These are phyloP conservation scores for Notocelia uddmanniana DNA, from an alignment of 2,888 invertebrate genomes.

Conservation along the genomic window DNA sequence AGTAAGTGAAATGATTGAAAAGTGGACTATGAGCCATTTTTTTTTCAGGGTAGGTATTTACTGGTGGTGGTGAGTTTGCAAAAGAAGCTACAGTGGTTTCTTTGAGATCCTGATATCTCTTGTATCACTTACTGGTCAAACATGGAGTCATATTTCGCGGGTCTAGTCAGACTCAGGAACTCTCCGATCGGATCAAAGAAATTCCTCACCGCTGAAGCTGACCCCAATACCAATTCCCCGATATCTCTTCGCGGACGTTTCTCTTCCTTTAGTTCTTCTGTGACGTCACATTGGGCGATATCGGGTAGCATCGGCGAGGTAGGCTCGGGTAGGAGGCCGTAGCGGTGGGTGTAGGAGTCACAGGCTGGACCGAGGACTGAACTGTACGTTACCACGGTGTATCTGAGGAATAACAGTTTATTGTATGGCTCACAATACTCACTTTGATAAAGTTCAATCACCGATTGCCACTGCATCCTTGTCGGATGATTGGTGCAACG, in stretches of 20 bases:
- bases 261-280: constrained; percentile 57
- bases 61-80: no score
- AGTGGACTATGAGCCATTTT: no score
- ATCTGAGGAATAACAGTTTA: constrained; percentile 54
- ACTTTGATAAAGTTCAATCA: no score
- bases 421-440: no score
- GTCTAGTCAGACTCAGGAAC: constrained; percentile 66
- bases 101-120: no score
- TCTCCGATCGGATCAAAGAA: constrained; percentile 71
- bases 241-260: constrained; percentile 52
- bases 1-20: no score
- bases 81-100: no score
- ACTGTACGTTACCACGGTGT: constrained; percentile 72
- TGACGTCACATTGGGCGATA: constrained; percentile 50
- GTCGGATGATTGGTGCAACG: no score
- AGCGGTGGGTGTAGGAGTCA: constrained; percentile 73
- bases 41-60: no score
- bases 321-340: constrained; percentile 57
- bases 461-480: no score
- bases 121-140: constrained; percentile 55
- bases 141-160: constrained; percentile 60
- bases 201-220: not conserved
- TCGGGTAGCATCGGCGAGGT: constrained; percentile 54
- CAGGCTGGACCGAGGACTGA: constrained; percentile 68
- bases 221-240: constrained; percentile 53